A percentile compares a stretch with the other conserved stretches of the same genome.
These are phyloP conservation scores for Rynchops niger DNA, from an alignment of 2,113 vertebrate species.

Conservation along the genomic window DNA sequence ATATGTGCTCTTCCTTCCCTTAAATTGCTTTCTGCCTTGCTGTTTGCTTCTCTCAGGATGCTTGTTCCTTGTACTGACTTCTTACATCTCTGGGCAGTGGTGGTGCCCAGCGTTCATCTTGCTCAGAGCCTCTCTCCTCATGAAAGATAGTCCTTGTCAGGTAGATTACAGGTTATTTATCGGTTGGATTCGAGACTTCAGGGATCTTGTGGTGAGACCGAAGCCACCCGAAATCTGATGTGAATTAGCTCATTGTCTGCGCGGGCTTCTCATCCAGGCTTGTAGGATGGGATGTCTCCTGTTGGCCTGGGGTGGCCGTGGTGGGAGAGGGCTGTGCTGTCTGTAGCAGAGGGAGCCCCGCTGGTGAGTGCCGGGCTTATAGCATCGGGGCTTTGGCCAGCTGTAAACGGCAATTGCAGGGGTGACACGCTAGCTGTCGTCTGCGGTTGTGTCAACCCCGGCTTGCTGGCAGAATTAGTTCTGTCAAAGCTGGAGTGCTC, in stretches of 20 bases:
- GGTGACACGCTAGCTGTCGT: slow-evolving; percentile 38
- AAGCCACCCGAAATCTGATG: background rate
- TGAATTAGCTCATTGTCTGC: background rate
- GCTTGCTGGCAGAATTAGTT: slow-evolving; percentile 37
- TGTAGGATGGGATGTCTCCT: background rate
- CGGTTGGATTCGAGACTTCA: background rate
- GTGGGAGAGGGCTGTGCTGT: background rate
- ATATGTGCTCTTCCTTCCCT: background rate
- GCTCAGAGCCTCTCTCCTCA: background rate
- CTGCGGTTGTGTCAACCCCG: background rate
- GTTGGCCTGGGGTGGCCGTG: background rate
- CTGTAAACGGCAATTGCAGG: background rate
- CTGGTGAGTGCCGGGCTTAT: background rate
- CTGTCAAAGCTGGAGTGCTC: slow-evolving; percentile 1
- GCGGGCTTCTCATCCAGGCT: background rate
- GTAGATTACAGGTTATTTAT: background rate
- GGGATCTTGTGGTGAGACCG: background rate
- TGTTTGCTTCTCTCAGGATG: background rate
- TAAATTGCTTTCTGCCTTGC: background rate
- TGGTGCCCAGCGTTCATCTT: background rate
- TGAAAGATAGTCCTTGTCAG: background rate
- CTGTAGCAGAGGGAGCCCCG: background rate
- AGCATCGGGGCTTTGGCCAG: background rate
- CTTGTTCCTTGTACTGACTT: background rate
- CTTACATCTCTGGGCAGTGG: background rate